phyloP scores from a whole-genome alignment of 2,888 invertebrate genomes.

The Hydrotaea diabolus region DNA sequence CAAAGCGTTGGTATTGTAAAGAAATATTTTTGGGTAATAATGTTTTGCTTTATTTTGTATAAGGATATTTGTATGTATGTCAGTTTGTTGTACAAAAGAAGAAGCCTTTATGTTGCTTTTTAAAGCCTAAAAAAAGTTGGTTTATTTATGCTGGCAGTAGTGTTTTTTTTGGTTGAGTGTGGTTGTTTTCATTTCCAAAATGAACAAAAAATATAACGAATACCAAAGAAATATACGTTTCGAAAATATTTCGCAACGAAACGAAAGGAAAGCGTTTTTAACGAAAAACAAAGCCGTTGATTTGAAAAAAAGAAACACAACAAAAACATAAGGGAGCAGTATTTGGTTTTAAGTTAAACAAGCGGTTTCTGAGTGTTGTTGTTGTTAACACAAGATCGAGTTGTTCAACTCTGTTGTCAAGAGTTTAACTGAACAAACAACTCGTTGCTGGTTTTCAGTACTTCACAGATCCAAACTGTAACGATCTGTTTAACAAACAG shows the following conservation, averaged over 20 bases:
- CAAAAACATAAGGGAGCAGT: neutral
- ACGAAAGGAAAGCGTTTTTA: neutral
- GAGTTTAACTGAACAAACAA: neutral
- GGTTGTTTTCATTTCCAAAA: neutral
- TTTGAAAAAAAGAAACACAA: constrained; percentile 37
- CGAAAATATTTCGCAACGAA: neutral
- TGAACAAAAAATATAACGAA: neutral
- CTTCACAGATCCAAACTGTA: no score
- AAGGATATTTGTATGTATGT: neutral
- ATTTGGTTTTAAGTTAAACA: neutral
- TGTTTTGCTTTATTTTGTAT: neutral
- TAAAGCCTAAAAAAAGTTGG: constrained; percentile 15
- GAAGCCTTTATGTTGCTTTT: constrained; percentile 30
- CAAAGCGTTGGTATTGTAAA: constrained; percentile 9
- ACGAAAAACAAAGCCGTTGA: constrained; percentile 44
- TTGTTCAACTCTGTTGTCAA: neutral
- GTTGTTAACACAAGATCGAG: neutral
- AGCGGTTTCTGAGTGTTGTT: neutral
- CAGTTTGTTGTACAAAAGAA: neutral
- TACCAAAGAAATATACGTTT: neutral
- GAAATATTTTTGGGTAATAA: neutral
- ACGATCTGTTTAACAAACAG: neutral
- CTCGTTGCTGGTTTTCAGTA: no score
- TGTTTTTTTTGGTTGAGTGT: neutral
- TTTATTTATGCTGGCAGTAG: neutral